Percentiles rank a stretch among this genome's conserved stretches.
Evolutionary conservation across 1,140 invertebrate genomes (phyloP).

Genomic region (Drosophila pandora): DNA sequence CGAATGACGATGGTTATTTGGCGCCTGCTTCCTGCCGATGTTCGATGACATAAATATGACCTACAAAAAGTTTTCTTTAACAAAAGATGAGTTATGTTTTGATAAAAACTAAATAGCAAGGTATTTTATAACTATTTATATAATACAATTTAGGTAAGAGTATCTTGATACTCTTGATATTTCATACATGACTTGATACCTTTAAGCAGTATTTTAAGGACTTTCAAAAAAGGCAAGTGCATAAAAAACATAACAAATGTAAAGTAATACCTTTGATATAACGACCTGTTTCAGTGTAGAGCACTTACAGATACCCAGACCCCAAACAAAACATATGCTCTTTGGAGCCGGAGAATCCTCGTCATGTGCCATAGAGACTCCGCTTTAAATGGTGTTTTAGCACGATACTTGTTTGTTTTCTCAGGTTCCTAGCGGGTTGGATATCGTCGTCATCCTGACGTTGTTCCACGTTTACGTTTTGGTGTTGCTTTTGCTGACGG

Average conservation of each 20-base stretch:
- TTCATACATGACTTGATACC: no score
- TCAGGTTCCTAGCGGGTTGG: constrained; percentile 18
- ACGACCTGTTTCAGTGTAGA: not conserved
- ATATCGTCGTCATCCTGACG: constrained; percentile 47
- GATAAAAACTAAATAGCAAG: not conserved
- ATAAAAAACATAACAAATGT: no score
- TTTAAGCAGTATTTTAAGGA: no score
- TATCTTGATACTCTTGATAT: not conserved
- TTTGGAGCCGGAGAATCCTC: constrained; percentile 11
- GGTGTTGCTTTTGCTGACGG: constrained; percentile 8
- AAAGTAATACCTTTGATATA: not conserved
- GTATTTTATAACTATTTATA: not conserved
- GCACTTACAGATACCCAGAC: not conserved
- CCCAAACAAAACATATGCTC: constrained; percentile 17
- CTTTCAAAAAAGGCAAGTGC: no score
- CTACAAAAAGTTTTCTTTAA: not conserved
- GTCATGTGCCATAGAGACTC: constrained; percentile 14
- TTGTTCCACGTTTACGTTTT: constrained; percentile 24
- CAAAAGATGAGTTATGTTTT: not conserved
- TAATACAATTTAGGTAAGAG: no score
- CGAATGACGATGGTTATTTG: constrained; percentile 39
- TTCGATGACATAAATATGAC: constrained; percentile 52
- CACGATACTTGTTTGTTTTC: constrained; percentile 49
- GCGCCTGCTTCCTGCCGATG: constrained; percentile 27
- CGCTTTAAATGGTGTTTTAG: constrained; percentile 37